Evolutionary conservation across 2,888 invertebrate genomes (phyloP).

Genomic region (Eupithecia subfuscata): DNA sequence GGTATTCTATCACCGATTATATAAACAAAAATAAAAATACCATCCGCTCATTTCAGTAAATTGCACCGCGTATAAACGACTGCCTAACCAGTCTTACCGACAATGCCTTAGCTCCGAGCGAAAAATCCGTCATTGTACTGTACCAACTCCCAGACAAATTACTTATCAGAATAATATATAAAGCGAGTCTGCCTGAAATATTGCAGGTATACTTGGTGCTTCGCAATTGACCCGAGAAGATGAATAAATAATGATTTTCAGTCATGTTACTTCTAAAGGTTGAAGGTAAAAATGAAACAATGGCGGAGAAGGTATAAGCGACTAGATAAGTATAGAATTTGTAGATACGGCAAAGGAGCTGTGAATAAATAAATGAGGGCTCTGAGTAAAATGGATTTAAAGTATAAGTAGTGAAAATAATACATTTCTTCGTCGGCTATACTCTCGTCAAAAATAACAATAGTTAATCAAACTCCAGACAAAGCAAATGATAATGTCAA

Average conservation of each 20-base stretch:
- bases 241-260: constrained; percentile 34
- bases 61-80: constrained; percentile 54
- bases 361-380: too few relatives aligned
- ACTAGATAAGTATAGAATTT: background rate
- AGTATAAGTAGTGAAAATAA: background rate
- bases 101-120: constrained; percentile 68
- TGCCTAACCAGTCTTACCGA: constrained; percentile 63
- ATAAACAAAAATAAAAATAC: background rate
- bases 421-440: background rate
- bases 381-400: too few relatives aligned
- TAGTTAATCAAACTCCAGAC: background rate
- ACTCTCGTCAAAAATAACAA: background rate
- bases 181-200: constrained; percentile 52
- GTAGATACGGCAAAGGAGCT: too few relatives aligned
- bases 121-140: constrained; percentile 77
- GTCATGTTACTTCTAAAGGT: constrained; percentile 3
- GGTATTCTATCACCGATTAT: background rate
- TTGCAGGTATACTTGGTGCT: constrained; percentile 45
- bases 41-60: constrained; percentile 31
- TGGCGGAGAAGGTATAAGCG: background rate
- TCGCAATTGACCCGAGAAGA: constrained; percentile 36
- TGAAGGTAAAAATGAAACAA: constrained; percentile 6
- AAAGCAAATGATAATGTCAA: background rate
- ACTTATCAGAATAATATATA: constrained; percentile 66
- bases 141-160: constrained; percentile 70